Evolutionary conservation across 2,113 vertebrate genomes (phyloP), one percentile per base, ranked within the genome.

Genomic region (Trematocara unimaculatum): DNA sequence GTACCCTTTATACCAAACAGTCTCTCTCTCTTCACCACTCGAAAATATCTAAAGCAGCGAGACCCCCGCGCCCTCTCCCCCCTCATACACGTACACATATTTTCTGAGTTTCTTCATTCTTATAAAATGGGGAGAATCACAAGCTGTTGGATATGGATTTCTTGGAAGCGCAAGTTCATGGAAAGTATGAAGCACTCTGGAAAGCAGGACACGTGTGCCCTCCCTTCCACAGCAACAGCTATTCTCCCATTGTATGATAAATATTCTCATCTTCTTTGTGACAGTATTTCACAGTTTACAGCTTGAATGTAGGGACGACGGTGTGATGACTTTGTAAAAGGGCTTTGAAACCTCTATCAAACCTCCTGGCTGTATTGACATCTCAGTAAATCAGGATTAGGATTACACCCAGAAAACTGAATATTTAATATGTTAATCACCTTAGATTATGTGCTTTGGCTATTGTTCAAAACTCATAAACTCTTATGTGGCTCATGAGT

Each of bases 141-240:
- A 89, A 91, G 82, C 88, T 89, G 87, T 83, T 94, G 90, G 86
- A 91, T 93, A 35, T 85, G 82, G 85, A 84, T 88, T 94, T 94
- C 85, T 92, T 89, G 87, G 92, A 93, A 91, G 82, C 64, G 35
- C 47, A 83, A 90, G 91, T 93, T 92, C 89, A 92, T 64, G 94
- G 95, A 96, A 96, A 95, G 91, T 93, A 95, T 95, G 93, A 95
- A 94, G 60, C 78, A 6, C 78, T 93, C 5, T 92, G 91, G 90
- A 95, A 94, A 94, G 84, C 58, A 23, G 84, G 91, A 92, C 87
- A 89, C 87, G 93, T 89, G 78, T 90, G 89, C 89, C 89, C 84
- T 84, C 84, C 64, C 82, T 83, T 86, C 85, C 67, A 84, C 84
- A 26, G 84, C 80, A 42, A 40, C 40, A 53, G 85, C 83, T 78